Evolutionary conservation across 1,140 invertebrate genomes (phyloP).

Genomic region (Condylostylus longicornis): DNA sequence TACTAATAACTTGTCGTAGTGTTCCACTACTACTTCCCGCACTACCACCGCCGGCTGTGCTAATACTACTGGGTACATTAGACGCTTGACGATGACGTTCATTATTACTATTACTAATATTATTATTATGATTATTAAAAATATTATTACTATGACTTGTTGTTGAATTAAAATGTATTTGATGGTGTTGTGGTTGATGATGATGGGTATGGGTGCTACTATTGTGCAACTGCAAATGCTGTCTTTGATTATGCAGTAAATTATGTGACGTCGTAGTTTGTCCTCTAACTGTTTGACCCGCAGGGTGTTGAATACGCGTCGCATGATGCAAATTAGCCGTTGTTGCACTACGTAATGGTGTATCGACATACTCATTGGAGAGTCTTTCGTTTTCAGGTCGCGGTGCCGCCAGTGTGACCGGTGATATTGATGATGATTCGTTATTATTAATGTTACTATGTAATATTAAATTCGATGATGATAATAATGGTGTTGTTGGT

Average conservation of each 20-base stretch:
- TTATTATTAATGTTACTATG: conserved; percentile 12
- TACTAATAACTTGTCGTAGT: conserved; percentile 8
- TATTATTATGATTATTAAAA: too few species aligned
- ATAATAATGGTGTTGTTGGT: conserved; percentile 6
- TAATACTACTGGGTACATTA: too few species aligned
- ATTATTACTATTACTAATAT: too few species aligned
- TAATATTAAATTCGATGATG: conserved; percentile 25
- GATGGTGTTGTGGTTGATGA: conserved; percentile 9
- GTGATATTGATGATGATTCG: conserved; percentile 19
- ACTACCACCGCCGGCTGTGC: too few species aligned
- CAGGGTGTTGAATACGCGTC: conserved; percentile 22
- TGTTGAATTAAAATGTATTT: conserved; percentile 1
- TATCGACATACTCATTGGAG: conserved; percentile 74
- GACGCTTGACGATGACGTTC: too few species aligned
- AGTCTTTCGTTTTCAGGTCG: conserved; percentile 59
- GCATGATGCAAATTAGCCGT: conserved; percentile 20
- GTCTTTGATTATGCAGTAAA: conserved; percentile 21
- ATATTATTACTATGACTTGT: background rate
- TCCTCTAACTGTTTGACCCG: conserved; percentile 24
- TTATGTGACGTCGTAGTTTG: conserved; percentile 28
- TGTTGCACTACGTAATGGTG: conserved; percentile 42
- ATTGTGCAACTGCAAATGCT: conserved; percentile 18
- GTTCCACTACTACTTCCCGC: conserved; percentile 16
- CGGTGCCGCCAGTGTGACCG: conserved; percentile 49
- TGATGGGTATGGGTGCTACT: conserved; percentile 11